phyloP scores from a whole-genome alignment of 2,113 vertebrate species.

The Patagioenas fasciata region DNA sequence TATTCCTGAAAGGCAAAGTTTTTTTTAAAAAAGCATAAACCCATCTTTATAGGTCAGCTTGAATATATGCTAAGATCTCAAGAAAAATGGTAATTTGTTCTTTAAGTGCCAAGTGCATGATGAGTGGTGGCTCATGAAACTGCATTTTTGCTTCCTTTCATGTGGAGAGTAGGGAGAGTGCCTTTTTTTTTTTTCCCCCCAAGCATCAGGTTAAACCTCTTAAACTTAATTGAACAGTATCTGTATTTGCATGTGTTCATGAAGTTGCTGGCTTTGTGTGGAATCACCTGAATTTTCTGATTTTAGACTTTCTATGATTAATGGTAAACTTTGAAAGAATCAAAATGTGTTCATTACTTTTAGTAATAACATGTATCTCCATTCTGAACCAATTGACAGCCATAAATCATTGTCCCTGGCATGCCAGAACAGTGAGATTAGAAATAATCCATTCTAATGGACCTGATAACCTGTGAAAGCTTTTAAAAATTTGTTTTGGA shows the following conservation, averaged over 20 bases:
- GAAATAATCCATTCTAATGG: conserved; percentile 12
- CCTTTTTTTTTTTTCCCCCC: fast-evolving
- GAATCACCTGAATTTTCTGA: neutral
- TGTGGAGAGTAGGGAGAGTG: neutral
- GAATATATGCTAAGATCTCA: neutral
- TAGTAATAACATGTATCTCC: neutral
- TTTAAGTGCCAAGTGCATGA: neutral
- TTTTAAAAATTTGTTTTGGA: conserved; percentile 33
- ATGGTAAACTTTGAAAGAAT: neutral
- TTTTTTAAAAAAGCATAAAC: neutral
- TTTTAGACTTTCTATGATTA: neutral
- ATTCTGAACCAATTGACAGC: neutral
- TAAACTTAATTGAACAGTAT: neutral
- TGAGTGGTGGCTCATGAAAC: neutral
- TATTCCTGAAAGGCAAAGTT: neutral
- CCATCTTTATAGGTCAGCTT: neutral
- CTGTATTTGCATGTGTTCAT: neutral
- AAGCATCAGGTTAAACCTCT: neutral
- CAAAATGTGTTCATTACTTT: conserved; percentile 8
- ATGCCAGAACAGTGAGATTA: neutral
- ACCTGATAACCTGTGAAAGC: neutral
- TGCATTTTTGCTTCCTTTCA: neutral
- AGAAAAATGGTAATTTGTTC: neutral
- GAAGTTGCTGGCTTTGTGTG: neutral
- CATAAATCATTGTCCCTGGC: neutral